Evolutionary conservation across 2,797 vertebrate species (phyloP).

Genomic region (Anguilla pacifica): DNA sequence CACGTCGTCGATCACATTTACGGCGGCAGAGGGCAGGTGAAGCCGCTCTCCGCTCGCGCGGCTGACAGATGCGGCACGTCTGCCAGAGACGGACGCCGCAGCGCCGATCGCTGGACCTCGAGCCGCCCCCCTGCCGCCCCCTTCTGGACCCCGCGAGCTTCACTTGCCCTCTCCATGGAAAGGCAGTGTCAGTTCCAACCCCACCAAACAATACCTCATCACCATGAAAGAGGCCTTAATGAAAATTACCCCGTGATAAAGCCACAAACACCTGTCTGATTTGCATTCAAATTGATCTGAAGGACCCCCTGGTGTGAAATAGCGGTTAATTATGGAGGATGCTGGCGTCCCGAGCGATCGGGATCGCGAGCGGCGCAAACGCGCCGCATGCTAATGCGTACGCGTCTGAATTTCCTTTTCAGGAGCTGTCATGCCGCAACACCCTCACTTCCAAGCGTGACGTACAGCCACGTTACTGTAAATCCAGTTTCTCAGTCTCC

Average conservation of each 20-base stretch:
- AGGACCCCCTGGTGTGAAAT: background rate
- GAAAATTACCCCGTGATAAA: background rate
- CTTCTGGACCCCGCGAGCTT: background rate
- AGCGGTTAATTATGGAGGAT: background rate
- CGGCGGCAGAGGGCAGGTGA: background rate
- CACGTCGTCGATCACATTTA: background rate
- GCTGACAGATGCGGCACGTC: background rate
- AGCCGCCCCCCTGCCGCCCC: background rate
- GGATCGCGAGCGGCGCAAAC: background rate
- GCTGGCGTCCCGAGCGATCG: background rate
- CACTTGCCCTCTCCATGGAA: background rate
- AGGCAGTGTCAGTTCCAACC: background rate
- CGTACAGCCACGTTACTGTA: background rate
- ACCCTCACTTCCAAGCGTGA: background rate
- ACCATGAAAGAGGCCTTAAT: conserved; percentile 5
- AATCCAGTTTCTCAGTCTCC: background rate
- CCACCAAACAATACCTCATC: background rate
- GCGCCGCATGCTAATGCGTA: background rate
- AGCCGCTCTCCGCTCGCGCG: background rate
- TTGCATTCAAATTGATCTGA: background rate
- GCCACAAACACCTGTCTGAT: background rate
- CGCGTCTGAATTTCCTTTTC: too few species aligned
- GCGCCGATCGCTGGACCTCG: background rate
- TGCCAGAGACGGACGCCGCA: background rate
- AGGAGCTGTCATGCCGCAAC: background rate